A percentile compares a stretch with the other conserved stretches of the same genome.
Conservation (phyloP, 2,888 invertebrate genomes). For the Brachyopa scutellaris region DNA sequence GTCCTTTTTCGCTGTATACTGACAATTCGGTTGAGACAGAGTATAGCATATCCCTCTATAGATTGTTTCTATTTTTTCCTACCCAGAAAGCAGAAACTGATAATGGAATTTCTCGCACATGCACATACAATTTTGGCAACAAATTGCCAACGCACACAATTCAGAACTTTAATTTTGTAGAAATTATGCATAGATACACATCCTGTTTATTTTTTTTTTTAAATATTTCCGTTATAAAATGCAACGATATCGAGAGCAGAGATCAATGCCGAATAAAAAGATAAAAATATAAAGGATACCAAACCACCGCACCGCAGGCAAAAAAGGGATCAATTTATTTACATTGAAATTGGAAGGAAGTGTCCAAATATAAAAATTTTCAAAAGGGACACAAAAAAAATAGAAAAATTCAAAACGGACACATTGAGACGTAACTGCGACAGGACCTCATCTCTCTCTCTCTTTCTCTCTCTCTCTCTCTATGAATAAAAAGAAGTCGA, state of each 20-base stretch:
- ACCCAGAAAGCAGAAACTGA: too few relatives aligned
- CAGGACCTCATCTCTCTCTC: constrained; percentile 34
- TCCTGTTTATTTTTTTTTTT: too few relatives aligned
- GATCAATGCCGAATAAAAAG: constrained; percentile 60
- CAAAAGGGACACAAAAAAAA: constrained; percentile 40
- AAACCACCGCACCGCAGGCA: constrained; percentile 15
- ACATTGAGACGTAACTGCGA: constrained; percentile 69
- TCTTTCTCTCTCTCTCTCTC: not conserved
- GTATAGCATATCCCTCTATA: not conserved
- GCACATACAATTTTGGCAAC: too few relatives aligned
- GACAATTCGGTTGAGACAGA: too few relatives aligned
- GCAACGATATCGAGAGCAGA: constrained; percentile 66
- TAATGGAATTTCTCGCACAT: constrained; percentile 48
- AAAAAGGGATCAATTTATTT: constrained; percentile 66
- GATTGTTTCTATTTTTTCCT: not conserved
- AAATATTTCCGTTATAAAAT: constrained; percentile 62
- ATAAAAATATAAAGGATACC: constrained; percentile 36
- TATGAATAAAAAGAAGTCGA: constrained; percentile 1
- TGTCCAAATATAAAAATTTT: constrained; percentile 69
- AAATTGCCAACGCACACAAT: constrained; percentile 62
- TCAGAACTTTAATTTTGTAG: constrained; percentile 69
- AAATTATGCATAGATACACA: constrained; percentile 72
- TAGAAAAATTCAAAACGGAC: constrained; percentile 51
- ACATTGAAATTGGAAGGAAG: constrained; percentile 72
- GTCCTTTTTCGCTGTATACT: not conserved